These are phyloP conservation scores for Cebus imitator DNA, from an alignment of 2,113 vertebrate genomes.

Conservation along the genomic window DNA sequence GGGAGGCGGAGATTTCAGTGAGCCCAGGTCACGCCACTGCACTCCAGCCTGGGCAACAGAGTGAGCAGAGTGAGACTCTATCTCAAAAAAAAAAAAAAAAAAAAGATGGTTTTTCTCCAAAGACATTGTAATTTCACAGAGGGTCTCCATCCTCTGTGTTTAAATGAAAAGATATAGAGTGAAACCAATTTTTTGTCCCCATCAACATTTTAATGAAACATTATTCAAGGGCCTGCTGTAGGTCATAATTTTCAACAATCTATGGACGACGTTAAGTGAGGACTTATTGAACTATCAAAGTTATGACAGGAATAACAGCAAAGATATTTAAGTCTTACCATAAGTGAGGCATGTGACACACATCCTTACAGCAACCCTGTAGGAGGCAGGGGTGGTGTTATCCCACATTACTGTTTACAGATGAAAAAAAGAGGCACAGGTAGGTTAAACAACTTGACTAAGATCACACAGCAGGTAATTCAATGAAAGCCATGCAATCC, in stretches of 20 bases:
- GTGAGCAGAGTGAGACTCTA: too few relatives aligned
- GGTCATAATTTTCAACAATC: background rate
- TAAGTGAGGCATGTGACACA: background rate
- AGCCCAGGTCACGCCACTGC: too few relatives aligned
- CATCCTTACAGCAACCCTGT: background rate
- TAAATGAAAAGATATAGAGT: background rate
- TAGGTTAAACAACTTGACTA: background rate
- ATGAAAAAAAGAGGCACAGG: background rate
- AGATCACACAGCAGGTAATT: background rate
- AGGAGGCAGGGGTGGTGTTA: background rate
- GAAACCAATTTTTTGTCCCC: background rate
- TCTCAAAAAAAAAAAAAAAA: too few relatives aligned
- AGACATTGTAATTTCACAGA: background rate
- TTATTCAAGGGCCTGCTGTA: background rate
- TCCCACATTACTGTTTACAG: background rate
- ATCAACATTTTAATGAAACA: background rate
- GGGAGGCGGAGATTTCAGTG: too few relatives aligned
- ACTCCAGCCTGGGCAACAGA: too few relatives aligned
- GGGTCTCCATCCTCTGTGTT: too few relatives aligned
- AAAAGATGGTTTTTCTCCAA: background rate
- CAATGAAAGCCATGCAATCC: background rate
- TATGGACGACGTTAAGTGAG: background rate
- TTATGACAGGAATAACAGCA: background rate
- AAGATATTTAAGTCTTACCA: too few relatives aligned
- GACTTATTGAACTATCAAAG: background rate